These are phyloP conservation scores for Agelastica alni DNA, from an alignment of 2,888 invertebrate species.

Conservation along the genomic window DNA sequence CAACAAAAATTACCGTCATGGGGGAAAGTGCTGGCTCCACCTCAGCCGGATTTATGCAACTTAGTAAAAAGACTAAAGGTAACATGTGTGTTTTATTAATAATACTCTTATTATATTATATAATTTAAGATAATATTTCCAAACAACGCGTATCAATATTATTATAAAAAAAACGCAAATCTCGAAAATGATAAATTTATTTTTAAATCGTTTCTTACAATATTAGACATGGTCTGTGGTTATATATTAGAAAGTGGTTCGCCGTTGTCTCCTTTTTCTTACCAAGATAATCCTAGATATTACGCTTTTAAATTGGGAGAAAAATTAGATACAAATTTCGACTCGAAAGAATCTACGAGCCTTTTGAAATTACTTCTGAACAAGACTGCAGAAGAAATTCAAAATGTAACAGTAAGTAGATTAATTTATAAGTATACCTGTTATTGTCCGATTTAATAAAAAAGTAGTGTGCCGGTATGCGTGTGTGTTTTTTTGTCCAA, in stretches of 20 bases:
- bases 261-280: slow-evolving; percentile 21
- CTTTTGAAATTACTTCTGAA: slow-evolving; percentile 17
- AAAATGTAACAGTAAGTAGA: slow-evolving; percentile 7
- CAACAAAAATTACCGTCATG: slow-evolving; percentile 16
- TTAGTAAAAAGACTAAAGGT: slow-evolving; percentile 19
- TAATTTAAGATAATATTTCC: too few species aligned
- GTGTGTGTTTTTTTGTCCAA: too few species aligned
- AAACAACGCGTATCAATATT: too few species aligned
- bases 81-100: too few species aligned
- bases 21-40: slow-evolving; percentile 27
- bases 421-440: too few species aligned
- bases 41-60: slow-evolving; percentile 23
- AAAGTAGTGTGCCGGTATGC: too few species aligned
- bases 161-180: too few species aligned
- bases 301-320: slow-evolving; percentile 24
- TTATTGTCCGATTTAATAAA: too few species aligned
- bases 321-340: slow-evolving; percentile 11
- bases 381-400: slow-evolving; percentile 19
- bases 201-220: too few species aligned
- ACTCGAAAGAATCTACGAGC: slow-evolving; percentile 14
- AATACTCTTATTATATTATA: too few species aligned
- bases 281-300: slow-evolving; percentile 17
- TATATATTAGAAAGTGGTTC: slow-evolving; percentile 27
- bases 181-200: too few species aligned
- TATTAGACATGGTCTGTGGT: slow-evolving; percentile 17